Percentiles rank a stretch among this genome's conserved stretches.
Evolutionary conservation across 2,797 vertebrate species (phyloP).

Genomic region (Rhinogobio ventralis): DNA sequence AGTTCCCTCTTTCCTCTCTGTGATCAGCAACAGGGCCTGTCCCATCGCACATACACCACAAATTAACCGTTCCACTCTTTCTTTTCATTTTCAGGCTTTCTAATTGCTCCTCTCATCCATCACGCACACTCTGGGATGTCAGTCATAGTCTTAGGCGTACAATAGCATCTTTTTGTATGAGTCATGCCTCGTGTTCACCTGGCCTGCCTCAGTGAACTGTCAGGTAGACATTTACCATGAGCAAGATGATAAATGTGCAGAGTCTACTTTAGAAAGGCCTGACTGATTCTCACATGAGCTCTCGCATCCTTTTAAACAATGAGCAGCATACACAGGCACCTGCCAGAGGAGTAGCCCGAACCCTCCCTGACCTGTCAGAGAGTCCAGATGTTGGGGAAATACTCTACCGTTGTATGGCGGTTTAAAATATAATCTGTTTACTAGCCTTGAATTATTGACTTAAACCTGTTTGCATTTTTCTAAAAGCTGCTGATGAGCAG

Average conservation of each 20-base stretch:
- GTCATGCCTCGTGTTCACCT: constrained; percentile 8
- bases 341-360: constrained; percentile 3
- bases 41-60: neutral
- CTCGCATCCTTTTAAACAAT: constrained; percentile 15
- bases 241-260: constrained; percentile 40
- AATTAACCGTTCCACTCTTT: neutral
- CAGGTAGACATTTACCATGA: constrained; percentile 20
- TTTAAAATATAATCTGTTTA: constrained; percentile 27
- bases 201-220: constrained; percentile 23
- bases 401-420: neutral
- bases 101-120: neutral
- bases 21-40: neutral
- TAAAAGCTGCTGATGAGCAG: constrained; percentile 9
- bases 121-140: constrained; percentile 3
- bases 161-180: constrained; percentile 6
- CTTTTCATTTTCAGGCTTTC: constrained; percentile 7
- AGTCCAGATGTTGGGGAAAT: constrained; percentile 13
- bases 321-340: neutral
- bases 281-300: constrained; percentile 34
- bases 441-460: neutral
- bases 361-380: constrained; percentile 15
- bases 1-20: neutral
- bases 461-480: constrained; percentile 13
- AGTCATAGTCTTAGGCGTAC: constrained; percentile 5
- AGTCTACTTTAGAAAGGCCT: constrained; percentile 23